phyloP scores from a whole-genome alignment of 2,797 vertebrate species.

The Platyrinchus mystaceus region DNA sequence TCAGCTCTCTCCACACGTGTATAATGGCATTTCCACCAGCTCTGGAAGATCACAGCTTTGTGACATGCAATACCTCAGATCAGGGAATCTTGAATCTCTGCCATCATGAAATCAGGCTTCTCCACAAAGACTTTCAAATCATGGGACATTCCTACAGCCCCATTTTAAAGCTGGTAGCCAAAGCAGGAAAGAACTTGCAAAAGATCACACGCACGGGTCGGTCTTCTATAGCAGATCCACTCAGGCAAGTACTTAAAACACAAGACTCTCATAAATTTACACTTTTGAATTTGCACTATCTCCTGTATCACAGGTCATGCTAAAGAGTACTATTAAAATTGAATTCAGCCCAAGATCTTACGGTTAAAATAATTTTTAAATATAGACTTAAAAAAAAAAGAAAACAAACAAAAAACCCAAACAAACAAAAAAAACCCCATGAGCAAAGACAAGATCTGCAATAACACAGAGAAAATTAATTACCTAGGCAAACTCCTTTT shows the following conservation, averaged over 20 bases:
- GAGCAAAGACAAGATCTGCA: conserved; percentile 15
- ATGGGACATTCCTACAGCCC: neutral
- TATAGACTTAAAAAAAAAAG: neutral
- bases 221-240: neutral
- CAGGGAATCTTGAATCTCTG: neutral
- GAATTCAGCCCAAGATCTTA: neutral
- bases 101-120: neutral
- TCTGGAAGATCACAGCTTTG: neutral
- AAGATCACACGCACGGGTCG: neutral
- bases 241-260: neutral
- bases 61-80: neutral
- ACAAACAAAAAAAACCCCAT: neutral
- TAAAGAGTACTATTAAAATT: neutral
- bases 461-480: conserved; percentile 32
- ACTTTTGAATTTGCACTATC: neutral
- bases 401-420: neutral
- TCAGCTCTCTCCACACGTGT: neutral
- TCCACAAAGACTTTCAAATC: neutral
- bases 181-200: neutral
- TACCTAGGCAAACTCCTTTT: conserved; percentile 52
- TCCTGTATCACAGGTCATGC: neutral
- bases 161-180: conserved; percentile 13
- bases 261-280: neutral
- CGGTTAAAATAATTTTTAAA: neutral
- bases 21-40: neutral